Evolutionary conservation across 2,113 vertebrate species (phyloP).

Genomic region (Haplochromis vanheusdeni): DNA sequence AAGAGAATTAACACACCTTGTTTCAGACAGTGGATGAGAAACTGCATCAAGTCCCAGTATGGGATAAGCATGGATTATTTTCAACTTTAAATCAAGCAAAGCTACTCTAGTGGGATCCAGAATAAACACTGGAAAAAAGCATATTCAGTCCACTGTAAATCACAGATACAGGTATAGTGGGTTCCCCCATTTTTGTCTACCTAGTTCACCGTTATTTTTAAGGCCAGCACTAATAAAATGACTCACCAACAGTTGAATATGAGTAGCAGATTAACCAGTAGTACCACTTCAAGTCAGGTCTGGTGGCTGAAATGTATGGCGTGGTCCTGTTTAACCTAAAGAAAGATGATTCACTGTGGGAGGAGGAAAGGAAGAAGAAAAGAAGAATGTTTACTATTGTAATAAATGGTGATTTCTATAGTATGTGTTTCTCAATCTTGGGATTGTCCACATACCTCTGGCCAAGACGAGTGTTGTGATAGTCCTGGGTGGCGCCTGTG

Average conservation of each 20-base stretch:
- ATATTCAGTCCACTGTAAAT: background rate
- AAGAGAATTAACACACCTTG: background rate
- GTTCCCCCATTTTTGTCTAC: background rate
- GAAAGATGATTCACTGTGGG: background rate
- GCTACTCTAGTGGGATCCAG: background rate
- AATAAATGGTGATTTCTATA: background rate
- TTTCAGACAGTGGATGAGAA: background rate
- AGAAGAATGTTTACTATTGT: too few relatives aligned
- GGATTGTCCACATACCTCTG: background rate
- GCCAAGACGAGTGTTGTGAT: background rate
- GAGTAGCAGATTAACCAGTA: background rate
- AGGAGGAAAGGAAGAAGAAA: background rate
- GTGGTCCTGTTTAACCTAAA: background rate
- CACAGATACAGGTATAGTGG: background rate
- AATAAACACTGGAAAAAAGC: too few relatives aligned
- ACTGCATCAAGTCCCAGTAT: background rate
- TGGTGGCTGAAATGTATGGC: accelerated
- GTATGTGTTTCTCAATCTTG: background rate
- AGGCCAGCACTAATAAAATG: background rate
- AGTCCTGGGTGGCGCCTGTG: background rate
- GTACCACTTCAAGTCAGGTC: background rate
- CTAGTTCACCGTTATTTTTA: accelerated
- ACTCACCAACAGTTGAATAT: background rate
- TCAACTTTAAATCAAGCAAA: background rate
- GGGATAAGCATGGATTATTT: background rate